Base-by-base conservation (phyloP, 2,797 vertebrate species). In the Manis javanica region DNA sequence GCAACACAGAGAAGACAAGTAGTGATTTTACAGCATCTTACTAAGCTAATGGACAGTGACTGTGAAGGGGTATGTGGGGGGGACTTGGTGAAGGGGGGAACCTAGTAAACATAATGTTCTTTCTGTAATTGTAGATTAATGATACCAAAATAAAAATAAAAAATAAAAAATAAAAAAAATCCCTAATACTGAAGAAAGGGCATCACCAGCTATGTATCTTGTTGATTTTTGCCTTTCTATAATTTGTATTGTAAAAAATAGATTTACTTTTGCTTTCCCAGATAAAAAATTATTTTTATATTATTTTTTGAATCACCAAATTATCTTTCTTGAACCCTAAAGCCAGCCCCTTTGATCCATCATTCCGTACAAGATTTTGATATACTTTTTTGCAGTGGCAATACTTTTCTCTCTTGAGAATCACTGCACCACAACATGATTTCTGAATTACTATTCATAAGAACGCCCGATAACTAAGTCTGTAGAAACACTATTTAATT, bases 381-480 rank as follows among this genome's bases (percentile, higher is more conserved):
- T 63, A 57, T 4, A 53, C 24, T 74, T 71, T n/a, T 63, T 74
- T 63, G 55, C 1, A 9, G 53, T 49, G 31, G 19, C 31, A 92
- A 49, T 61, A 72, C 7, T 23, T 69, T 37, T 31, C 18, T 86
- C 46, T 77, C 82, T 39, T 55, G 69, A 81, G 87, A 90, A 93
- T 79, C 55, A 77, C 57, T 82, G 77, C 95, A 55, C 34, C 29
- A 42, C 89, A 85, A 81, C 19, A 26, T 12, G 84, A 59, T 51
- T 89, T 94, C 55, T 75, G 74, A 77, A 71, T 86, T 77, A 46
- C n/a, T 49, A 46, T 37, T 90, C 57, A 85, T 2, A 74, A 94
- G 37, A 51, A 90, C 74, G 68, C 34, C 31, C 63, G 64, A 49
- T 39, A 88, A 63, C n/a, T 23, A 89, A 90, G 59, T 63, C 31